Evolutionary conservation across 2,797 vertebrate genomes (phyloP).

Genomic region (Geotrypetes seraphini): DNA sequence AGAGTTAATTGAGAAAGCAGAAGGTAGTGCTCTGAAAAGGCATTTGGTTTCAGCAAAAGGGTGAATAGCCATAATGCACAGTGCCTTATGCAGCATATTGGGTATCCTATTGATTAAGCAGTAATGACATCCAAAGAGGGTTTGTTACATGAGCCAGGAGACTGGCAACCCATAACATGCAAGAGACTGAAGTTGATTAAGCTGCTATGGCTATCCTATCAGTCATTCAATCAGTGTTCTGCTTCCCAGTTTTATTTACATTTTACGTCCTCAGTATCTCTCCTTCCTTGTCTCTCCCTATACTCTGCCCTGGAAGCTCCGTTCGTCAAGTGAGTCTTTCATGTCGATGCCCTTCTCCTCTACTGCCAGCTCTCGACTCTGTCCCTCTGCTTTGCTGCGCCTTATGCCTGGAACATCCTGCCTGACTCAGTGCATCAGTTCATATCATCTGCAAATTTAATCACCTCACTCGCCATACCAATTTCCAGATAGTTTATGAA

Average conservation of each 20-base stretch:
- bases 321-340: too few relatives aligned
- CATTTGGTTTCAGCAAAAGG: constrained; percentile 7
- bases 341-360: too few relatives aligned
- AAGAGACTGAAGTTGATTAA: constrained; percentile 57
- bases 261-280: too few relatives aligned
- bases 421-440: too few relatives aligned
- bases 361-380: too few relatives aligned
- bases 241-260: constrained; percentile 42
- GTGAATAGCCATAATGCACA: constrained; percentile 12
- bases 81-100: constrained; percentile 7
- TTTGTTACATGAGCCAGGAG: constrained; percentile 52
- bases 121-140: constrained; percentile 45
- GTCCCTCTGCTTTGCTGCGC: too few relatives aligned
- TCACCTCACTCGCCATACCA: too few relatives aligned
- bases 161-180: constrained; percentile 51
- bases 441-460: too few relatives aligned
- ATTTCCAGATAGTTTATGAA: too few relatives aligned
- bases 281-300: too few relatives aligned
- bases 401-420: too few relatives aligned
- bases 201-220: constrained; percentile 39
- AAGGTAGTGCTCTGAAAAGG: constrained; percentile 25
- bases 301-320: too few relatives aligned
- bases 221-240: constrained; percentile 31
- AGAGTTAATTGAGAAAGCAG: constrained; percentile 23
- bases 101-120: constrained; percentile 16